Conservation (phyloP, 2,797 vertebrate genomes). For the Tenualosa ilisha region DNA sequence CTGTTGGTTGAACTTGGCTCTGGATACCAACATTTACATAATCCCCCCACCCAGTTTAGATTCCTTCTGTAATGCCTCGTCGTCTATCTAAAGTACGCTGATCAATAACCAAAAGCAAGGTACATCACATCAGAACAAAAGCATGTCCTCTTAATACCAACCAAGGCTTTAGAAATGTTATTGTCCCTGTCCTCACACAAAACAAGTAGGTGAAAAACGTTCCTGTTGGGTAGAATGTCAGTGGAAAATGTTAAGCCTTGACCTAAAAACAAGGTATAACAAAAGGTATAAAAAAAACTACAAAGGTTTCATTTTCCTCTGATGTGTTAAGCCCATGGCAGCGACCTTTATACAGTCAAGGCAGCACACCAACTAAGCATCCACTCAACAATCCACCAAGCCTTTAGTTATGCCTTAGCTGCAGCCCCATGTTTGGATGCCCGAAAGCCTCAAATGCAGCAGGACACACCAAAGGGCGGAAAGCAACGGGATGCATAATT, state of each 20-base stretch:
- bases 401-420: background rate
- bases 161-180: background rate
- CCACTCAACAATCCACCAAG: background rate
- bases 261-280: background rate
- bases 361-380: background rate
- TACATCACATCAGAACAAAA: background rate
- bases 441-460: background rate
- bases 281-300: background rate
- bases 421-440: background rate
- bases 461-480: background rate
- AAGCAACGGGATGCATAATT: slow-evolving; percentile 3
- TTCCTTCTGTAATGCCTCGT: no score
- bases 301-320: background rate
- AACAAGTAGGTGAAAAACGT: background rate
- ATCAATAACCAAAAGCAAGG: background rate
- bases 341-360: background rate
- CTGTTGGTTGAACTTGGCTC: slow-evolving; percentile 23
- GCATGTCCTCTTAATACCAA: background rate
- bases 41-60: background rate
- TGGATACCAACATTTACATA: slow-evolving; percentile 4
- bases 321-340: background rate
- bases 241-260: background rate
- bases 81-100: background rate
- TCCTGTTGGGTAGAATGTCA: background rate
- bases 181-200: background rate